These are phyloP conservation scores for Syrista parreyssii DNA, from an alignment of 2,888 invertebrate species.

Conservation along the genomic window DNA sequence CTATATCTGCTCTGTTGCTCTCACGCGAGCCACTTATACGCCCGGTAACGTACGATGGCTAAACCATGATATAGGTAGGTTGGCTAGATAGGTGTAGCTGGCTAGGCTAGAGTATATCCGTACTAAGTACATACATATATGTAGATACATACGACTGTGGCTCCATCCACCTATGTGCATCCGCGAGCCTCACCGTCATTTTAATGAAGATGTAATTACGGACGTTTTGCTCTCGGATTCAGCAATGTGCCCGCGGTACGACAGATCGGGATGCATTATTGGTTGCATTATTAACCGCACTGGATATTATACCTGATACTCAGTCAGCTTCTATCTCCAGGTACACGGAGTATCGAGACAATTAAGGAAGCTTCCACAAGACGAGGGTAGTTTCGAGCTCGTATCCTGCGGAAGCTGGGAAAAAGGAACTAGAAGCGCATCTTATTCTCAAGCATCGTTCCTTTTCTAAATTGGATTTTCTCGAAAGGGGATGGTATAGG, in stretches of 20 bases:
- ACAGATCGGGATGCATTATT: slow-evolving; percentile 55
- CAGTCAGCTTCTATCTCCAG: not conserved
- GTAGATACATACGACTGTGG: slow-evolving; percentile 16
- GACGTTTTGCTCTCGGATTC: slow-evolving; percentile 56
- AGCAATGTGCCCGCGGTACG: slow-evolving; percentile 45
- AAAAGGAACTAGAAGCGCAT: not conserved
- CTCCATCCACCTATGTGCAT: slow-evolving; percentile 19
- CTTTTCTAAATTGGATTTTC: not conserved
- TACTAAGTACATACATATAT: slow-evolving; percentile 3
- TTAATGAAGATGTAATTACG: slow-evolving; percentile 66
- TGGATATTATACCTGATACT: slow-evolving; percentile 16
- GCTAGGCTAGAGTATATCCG: not conserved
- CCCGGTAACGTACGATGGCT: slow-evolving; percentile 48
- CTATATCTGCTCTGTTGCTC: slow-evolving; percentile 25
- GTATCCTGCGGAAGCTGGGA: not conserved
- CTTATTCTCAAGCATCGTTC: not conserved
- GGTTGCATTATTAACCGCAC: slow-evolving; percentile 56
- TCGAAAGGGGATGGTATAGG: not conserved
- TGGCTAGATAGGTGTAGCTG: not conserved
- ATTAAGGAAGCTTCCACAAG: not conserved
- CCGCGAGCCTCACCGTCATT: slow-evolving; percentile 51
- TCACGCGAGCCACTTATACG: slow-evolving; percentile 20
- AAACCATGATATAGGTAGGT: slow-evolving; percentile 52
- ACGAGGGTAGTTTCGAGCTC: not conserved
- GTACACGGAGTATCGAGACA: not conserved